Evolutionary conservation across 2,888 invertebrate genomes (phyloP).

Genomic region (Metellina segmentata): DNA sequence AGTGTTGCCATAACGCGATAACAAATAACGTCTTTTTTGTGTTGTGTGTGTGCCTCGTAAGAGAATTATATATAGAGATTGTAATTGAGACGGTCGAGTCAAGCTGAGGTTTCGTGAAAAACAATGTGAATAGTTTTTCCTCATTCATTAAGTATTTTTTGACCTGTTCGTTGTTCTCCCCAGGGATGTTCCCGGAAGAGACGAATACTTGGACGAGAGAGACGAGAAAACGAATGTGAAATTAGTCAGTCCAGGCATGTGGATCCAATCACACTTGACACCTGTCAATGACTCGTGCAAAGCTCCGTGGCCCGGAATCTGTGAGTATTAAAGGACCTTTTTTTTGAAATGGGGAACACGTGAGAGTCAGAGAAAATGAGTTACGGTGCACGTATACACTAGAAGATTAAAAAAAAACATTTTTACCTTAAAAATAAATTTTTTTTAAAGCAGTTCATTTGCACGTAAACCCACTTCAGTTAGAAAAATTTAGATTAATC

Average conservation of each 20-base stretch:
- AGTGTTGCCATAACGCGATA: too few relatives aligned
- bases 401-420: too few relatives aligned
- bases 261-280: conserved; percentile 33
- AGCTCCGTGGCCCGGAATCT: conserved; percentile 23
- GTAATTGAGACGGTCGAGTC: too few relatives aligned
- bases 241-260: conserved; percentile 47
- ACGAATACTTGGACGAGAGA: conserved; percentile 57
- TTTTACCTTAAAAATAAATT: too few relatives aligned
- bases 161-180: background rate
- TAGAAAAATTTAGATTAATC: background rate
- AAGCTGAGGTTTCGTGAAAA: too few relatives aligned
- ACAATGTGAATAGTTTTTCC: too few relatives aligned
- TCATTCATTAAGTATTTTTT: background rate
- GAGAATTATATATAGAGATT: too few relatives aligned
- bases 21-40: too few relatives aligned
- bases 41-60: too few relatives aligned
- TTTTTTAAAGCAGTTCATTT: too few relatives aligned
- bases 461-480: too few relatives aligned
- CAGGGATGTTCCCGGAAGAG: conserved; percentile 30
- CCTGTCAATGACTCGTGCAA: conserved; percentile 10
- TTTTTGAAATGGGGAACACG: background rate
- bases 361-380: background rate
- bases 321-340: conserved; percentile 10
- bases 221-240: conserved; percentile 47
- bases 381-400: too few relatives aligned